Base-by-base conservation (phyloP, 2,888 invertebrate species). In the Thelaira solivaga region DNA sequence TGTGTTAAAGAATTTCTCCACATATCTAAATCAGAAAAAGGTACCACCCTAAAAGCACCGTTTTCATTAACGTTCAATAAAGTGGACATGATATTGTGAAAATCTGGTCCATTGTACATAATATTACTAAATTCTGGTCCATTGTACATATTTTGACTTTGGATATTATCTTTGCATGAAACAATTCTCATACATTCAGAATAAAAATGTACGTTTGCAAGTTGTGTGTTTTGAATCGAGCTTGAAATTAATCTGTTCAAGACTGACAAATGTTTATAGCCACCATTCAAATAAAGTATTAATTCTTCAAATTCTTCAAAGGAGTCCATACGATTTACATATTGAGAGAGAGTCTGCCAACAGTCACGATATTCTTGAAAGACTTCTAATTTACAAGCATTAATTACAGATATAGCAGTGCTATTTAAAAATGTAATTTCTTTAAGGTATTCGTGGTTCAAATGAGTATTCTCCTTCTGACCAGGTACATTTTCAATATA, bases 1-100 rank as follows among this genome's bases (percentile, higher is more conserved):
- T 86, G 68, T 8, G 86, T 83, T 20, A 89, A 77, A 1, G 85
- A 82, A 1, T 65, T 64, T 34, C 85, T 85, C 87, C 88, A 87
- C 2, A 82, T 79, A 39, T 83, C 82, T 39, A 89, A 67, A 34
- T 89, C 85, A 18, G 82, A 85, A 0, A 89, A 80, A 1, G 88
- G 84, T 29, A 88, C 86, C 1, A 85, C 80, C 16, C 85, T 85
- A 22, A 88, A 81, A 11, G 81, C 74, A 2, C 88, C 89, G 80
- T 84, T 84, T 5, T 81, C 31, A 24, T 85, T 81, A 34, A 85
- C 85, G 2, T 87, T 71, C 4, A 87, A 62, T n/a, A 83, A 71
- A 0, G 84, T 47, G 7, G 39, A 62, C 4, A 88, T 29, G 0
- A 82, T 73, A 59, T 86, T 85, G 2, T 82, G 82, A 18, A 89